Percentiles rank a stretch among this genome's conserved stretches.
phyloP scores from a whole-genome alignment of 1,140 invertebrate genomes.

The Drosophila grimshawi region DNA sequence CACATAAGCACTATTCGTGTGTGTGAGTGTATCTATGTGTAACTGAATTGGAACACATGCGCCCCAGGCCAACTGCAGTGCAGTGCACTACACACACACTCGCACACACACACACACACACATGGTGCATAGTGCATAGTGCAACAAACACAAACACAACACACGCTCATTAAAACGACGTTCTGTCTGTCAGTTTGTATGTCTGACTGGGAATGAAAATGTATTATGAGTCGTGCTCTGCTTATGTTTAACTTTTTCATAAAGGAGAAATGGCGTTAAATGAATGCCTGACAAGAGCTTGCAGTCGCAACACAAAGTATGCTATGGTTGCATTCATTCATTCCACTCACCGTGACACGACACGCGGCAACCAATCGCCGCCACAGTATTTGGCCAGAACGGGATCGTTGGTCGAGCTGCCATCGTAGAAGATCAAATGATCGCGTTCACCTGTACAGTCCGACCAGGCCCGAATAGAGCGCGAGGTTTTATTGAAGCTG shows the following conservation, averaged over 20 bases:
- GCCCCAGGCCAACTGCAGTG: slow-evolving; percentile 75
- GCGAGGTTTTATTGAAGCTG: slow-evolving; percentile 88
- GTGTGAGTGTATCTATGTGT: slow-evolving; percentile 47
- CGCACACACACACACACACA: slow-evolving; percentile 21
- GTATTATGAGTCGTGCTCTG: slow-evolving; percentile 73
- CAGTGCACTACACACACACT: slow-evolving; percentile 56
- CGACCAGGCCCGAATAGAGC: slow-evolving; percentile 90
- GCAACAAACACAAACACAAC: slow-evolving; percentile 32
- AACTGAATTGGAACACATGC: slow-evolving; percentile 78
- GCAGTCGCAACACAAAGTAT: slow-evolving; percentile 16
- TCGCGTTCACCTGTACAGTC: slow-evolving; percentile 93
- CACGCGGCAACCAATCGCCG: slow-evolving; percentile 91
- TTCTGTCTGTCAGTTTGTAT: slow-evolving; percentile 27
- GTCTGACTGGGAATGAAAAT: slow-evolving; percentile 61
- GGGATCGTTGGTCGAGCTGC: slow-evolving; percentile 90
- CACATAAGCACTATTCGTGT: slow-evolving; percentile 37
- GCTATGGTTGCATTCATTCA: slow-evolving; percentile 8
- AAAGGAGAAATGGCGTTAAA: slow-evolving; percentile 74
- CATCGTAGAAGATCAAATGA: slow-evolving; percentile 94
- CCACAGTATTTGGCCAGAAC: slow-evolving; percentile 94
- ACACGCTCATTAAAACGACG: slow-evolving; percentile 74
- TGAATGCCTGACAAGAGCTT: slow-evolving; percentile 54
- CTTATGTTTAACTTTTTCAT: slow-evolving; percentile 78
- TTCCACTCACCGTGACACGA: slow-evolving; percentile 86
- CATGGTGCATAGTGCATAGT: not conserved